Conservation (phyloP, 2,113 vertebrate genomes). For the Triplophysa dalaica region DNA sequence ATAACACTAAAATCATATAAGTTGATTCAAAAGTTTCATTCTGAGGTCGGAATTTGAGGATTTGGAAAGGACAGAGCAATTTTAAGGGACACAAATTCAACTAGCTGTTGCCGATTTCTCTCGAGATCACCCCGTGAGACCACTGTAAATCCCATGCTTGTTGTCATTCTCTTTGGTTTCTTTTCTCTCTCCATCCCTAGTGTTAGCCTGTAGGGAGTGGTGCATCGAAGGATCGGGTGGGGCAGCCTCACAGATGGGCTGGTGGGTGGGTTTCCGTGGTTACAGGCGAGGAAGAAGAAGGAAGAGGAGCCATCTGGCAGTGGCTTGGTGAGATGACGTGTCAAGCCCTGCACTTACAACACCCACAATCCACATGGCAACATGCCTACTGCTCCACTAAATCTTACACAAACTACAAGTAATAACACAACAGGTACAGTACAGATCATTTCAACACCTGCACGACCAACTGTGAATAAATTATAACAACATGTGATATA, state of each 20-base stretch:
- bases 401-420: conserved; percentile 20
- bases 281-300: conserved; percentile 52
- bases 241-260: conserved; percentile 56
- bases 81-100: too few relatives aligned
- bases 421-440: not conserved
- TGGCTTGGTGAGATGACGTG: conserved; percentile 62
- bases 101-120: too few relatives aligned
- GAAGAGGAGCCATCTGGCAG: conserved; percentile 62
- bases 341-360: conserved; percentile 65
- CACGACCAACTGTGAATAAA: not conserved
- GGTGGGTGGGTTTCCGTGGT: conserved; percentile 57
- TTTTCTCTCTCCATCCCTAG: conserved; percentile 10
- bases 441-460: conserved; percentile 3
- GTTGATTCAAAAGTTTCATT: not conserved
- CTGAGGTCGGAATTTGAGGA: not conserved
- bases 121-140: not conserved
- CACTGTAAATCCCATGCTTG: not conserved
- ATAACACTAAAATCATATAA: too few relatives aligned
- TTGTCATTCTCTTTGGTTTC: conserved; percentile 6
- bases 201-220: not conserved
- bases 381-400: conserved; percentile 50
- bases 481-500: not conserved
- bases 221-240: conserved; percentile 51
- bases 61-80: too few relatives aligned
- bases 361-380: conserved; percentile 55